Evolutionary conservation across 1,140 invertebrate genomes (phyloP), one percentile per base, ranked within the genome.

Genomic region (Zaprionus davidi): DNA sequence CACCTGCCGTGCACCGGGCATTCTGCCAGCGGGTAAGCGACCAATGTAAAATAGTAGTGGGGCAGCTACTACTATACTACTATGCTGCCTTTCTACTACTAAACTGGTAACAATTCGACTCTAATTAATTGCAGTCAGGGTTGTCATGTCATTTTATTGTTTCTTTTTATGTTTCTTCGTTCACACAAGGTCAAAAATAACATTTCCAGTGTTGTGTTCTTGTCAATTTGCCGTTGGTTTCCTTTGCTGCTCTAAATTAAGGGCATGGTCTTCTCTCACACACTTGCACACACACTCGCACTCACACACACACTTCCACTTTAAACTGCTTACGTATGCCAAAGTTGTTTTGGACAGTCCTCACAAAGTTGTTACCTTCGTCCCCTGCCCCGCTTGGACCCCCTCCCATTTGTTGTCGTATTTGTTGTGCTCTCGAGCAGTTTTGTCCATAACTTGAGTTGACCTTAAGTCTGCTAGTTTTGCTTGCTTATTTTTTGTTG

Each of bases 1-100:
- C 93, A 96, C 96, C 93, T 97, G 97, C 95, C 95, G 96, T 92
- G 96, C 96, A 90, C 96, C 96, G 51, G 85, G 84, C 73, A 93
- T 96, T 78, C 93, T 95, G 81, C 94, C 95, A 86, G 94, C 96
- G 94, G 96, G 96, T 96, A 94, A 94, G 94, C 46, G 34, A n/a
- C 36, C 46, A 24, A 49, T 26, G 51, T 51, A 53, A 68, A 69
- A 56, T 60, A 26, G 65, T 74, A 72, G 41, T 38, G 28, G 12
- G n/a, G 58, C 51, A 36, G 2, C 6, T 38, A 64, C 28, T 67
- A 56, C 59, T 63, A 56, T 31, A 44, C 17, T 7, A 24, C 15
- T 20, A 38, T n/a, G 5, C 6, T 9, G 31, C 9, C 46, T 38
- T 11, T 17, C 17, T 28, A 22, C 13, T 26, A 53, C n/a, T 26